Evolutionary conservation across 1,140 invertebrate genomes (phyloP), one percentile per base, ranked within the genome.

Genomic region (Drosophila nigromelanica): DNA sequence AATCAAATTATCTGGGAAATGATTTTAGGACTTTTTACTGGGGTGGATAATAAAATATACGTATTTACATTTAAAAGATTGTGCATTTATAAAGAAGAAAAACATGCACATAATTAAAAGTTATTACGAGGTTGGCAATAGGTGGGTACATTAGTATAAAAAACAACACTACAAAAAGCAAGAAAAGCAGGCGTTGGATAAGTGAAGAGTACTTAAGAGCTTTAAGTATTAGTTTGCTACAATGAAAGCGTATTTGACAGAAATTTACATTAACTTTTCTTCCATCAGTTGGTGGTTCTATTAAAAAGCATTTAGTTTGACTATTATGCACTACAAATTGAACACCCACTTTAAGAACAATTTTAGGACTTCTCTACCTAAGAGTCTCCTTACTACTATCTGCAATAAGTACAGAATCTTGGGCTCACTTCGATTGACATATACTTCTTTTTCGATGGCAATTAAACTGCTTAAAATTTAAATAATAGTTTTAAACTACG

Each of bases 41-140:
- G 76, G 66, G 12, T 40, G 39, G 3, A 24, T 39, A 39, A 30
- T 47, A 8, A 21, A 7, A 12, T 40, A 42, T 30, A 42, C 14
- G 27, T 61, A 37, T 74, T 52, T 50, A 66, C 54, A 79, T 69
- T 54, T 69, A 48, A 64, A 30, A 47, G 50, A 48, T 67, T 21
- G 48, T 45, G 48, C 47, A 54, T 52, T 54, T 21, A 39, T 33
- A 51, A 60, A 40, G 27, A 51, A 50, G 27, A 24, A 76, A 72
- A 80, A 76, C 78, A 80, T 80, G 78, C 78, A 76, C 67, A 76
- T 80, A 76, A 63, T 67, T 67, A 76, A 60, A 77, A 30, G 7
- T 18, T 30, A 4, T 6, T 3, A 24, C 2, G 33, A 24, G 11
- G 35, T 11, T 14, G 24, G 37, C 42, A 24, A 33, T 14, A 37